phyloP scores from a whole-genome alignment of 92 coral and sea anemone genomes.

The Muricea muricata region DNA sequence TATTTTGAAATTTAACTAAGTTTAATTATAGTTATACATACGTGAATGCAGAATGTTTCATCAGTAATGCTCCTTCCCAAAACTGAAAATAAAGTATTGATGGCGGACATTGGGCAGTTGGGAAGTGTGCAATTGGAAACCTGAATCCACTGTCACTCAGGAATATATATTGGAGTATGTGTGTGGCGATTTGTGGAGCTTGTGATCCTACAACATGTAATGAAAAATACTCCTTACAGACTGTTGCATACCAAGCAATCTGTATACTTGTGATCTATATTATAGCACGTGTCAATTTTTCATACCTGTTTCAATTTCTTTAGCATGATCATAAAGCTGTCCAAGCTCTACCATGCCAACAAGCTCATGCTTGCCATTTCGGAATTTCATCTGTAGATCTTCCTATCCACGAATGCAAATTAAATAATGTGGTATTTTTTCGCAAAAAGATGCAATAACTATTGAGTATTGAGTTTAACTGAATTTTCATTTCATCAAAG shows the following conservation, averaged over 20 bases:
- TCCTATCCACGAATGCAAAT: too few species aligned
- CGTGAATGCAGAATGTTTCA: too few species aligned
- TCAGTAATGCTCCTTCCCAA: too few species aligned
- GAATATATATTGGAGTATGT: not conserved
- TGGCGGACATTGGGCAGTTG: slow-evolving; percentile 18
- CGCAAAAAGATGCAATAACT: too few species aligned
- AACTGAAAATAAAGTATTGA: not conserved
- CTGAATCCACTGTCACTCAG: slow-evolving; percentile 14
- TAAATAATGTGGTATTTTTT: too few species aligned
- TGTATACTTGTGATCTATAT: too few species aligned
- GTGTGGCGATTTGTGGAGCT: not conserved
- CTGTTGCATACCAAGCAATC: too few species aligned
- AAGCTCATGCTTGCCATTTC: not conserved
- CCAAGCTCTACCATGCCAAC: not conserved
- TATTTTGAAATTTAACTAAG: too few species aligned
- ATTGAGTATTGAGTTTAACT: too few species aligned
- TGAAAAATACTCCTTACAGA: not conserved
- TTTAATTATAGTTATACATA: too few species aligned
- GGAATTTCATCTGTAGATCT: not conserved
- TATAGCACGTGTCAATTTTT: not conserved
- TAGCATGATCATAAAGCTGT: not conserved
- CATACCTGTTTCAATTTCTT: not conserved
- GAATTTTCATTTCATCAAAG: too few species aligned
- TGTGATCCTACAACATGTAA: not conserved
- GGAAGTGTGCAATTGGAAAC: slow-evolving; percentile 15